Evolutionary conservation across 2,888 invertebrate species (phyloP).

Genomic region (Bombylius major): DNA sequence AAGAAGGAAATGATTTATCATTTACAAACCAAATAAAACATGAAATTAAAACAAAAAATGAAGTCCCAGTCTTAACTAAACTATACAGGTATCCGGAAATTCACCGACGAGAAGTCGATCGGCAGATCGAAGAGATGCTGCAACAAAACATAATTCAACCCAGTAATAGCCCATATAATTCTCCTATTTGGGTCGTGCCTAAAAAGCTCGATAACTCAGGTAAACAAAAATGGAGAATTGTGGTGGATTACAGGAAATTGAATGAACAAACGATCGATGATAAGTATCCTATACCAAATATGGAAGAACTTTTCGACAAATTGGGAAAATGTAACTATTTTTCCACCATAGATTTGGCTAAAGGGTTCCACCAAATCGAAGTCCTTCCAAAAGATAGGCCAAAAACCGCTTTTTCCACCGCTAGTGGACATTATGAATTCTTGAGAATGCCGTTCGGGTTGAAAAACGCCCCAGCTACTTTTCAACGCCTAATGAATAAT

Average conservation of each 20-base stretch:
- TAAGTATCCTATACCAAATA: slow-evolving; percentile 15
- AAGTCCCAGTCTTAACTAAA: slow-evolving; percentile 7
- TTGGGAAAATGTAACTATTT: slow-evolving; percentile 18
- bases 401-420: slow-evolving; percentile 23
- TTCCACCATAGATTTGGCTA: slow-evolving; percentile 17
- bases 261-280: slow-evolving; percentile 16
- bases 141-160: slow-evolving; percentile 16
- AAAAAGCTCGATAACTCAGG: slow-evolving; percentile 11
- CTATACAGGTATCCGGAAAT: slow-evolving; percentile 12
- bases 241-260: slow-evolving; percentile 4
- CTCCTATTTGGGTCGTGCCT: slow-evolving; percentile 18
- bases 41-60: slow-evolving; percentile 4
- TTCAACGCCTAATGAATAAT: background rate
- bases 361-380: slow-evolving; percentile 21
- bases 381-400: slow-evolving; percentile 14
- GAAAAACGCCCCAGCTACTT: background rate
- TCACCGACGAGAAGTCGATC: slow-evolving; percentile 10
- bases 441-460: slow-evolving; percentile 4
- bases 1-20: background rate
- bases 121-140: slow-evolving; percentile 12
- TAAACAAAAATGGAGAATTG: slow-evolving; percentile 4
- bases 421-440: slow-evolving; percentile 23
- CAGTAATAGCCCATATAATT: slow-evolving; percentile 15
- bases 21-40: slow-evolving; percentile 3
- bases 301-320: slow-evolving; percentile 18